A percentile compares a stretch with the other conserved stretches of the same genome.
Evolutionary conservation across 2,113 vertebrate genomes (phyloP).

Genomic region (Gadus macrocephalus): DNA sequence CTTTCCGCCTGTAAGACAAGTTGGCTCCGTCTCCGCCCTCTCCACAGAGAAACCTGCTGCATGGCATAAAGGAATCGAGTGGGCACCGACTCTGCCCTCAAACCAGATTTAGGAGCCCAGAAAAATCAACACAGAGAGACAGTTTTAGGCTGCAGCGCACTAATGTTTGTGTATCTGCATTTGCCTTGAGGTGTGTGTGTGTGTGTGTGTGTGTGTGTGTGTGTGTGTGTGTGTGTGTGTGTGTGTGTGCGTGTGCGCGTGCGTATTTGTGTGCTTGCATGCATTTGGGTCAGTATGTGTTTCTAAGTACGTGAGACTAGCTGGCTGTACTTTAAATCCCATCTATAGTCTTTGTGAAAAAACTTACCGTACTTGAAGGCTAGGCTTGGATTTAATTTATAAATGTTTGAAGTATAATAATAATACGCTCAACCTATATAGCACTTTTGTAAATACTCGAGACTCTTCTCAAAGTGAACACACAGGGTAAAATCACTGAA

Average conservation of each 20-base stretch:
- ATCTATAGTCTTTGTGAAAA: background rate
- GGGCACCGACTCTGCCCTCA: constrained; percentile 73
- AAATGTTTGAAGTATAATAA: background rate
- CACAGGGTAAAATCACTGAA: too few species aligned
- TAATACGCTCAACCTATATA: too few species aligned
- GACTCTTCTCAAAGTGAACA: too few species aligned
- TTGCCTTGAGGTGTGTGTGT: constrained; percentile 54
- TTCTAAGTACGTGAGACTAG: too few species aligned
- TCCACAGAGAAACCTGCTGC: constrained; percentile 69
- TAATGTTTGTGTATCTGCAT: constrained; percentile 71
- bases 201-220: background rate
- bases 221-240: background rate
- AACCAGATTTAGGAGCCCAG: constrained; percentile 72
- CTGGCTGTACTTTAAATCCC: too few species aligned
- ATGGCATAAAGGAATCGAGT: constrained; percentile 72
- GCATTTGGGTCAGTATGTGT: background rate
- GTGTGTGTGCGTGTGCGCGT: background rate
- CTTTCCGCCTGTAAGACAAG: constrained; percentile 56
- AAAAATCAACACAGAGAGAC: constrained; percentile 71
- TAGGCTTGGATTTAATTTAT: background rate
- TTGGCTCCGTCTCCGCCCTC: constrained; percentile 54
- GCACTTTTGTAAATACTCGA: too few species aligned
- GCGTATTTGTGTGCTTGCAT: background rate
- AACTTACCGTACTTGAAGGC: too few species aligned
- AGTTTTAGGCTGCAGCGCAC: constrained; percentile 70